These are phyloP conservation scores for Recurvirostra avosetta DNA, from an alignment of 2,113 vertebrate genomes.

Conservation along the genomic window DNA sequence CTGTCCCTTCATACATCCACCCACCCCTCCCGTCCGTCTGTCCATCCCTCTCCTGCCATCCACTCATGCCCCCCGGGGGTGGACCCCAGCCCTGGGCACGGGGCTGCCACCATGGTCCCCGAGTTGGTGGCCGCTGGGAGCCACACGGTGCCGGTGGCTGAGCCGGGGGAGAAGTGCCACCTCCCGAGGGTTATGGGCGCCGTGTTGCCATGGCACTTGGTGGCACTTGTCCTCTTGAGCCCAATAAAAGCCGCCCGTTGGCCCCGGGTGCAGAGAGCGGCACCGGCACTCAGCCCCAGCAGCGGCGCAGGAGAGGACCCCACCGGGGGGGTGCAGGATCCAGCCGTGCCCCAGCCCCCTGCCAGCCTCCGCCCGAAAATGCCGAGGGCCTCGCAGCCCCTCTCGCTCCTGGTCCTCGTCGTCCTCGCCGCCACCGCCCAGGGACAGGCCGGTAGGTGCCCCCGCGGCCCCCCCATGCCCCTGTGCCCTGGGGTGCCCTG, in stretches of 20 bases:
- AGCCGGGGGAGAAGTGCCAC: not conserved
- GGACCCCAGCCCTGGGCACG: not conserved
- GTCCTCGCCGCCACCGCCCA: fast-evolving
- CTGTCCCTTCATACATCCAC: not conserved
- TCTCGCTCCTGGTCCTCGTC: not conserved
- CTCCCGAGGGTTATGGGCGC: not conserved
- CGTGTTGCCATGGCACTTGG: not conserved
- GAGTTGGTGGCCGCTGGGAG: not conserved
- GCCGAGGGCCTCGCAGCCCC: not conserved
- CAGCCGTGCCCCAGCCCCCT: not conserved
- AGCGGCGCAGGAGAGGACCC: not conserved
- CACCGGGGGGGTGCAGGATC: not conserved
- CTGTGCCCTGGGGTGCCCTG: not conserved
- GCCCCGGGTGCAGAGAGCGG: not conserved
- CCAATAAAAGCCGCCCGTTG: not conserved
- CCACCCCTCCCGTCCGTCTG: not conserved
- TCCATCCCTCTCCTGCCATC: not conserved
- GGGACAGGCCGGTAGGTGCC: not conserved
- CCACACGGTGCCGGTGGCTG: not conserved
- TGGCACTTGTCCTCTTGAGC: not conserved
- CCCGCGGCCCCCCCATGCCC: fast-evolving
- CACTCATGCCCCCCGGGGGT: fast-evolving
- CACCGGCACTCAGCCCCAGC: fast-evolving
- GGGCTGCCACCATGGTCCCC: fast-evolving
- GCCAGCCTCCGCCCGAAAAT: not conserved